Evolutionary conservation across 1,140 invertebrate genomes (phyloP).

Genomic region (Drosophila willistoni): DNA sequence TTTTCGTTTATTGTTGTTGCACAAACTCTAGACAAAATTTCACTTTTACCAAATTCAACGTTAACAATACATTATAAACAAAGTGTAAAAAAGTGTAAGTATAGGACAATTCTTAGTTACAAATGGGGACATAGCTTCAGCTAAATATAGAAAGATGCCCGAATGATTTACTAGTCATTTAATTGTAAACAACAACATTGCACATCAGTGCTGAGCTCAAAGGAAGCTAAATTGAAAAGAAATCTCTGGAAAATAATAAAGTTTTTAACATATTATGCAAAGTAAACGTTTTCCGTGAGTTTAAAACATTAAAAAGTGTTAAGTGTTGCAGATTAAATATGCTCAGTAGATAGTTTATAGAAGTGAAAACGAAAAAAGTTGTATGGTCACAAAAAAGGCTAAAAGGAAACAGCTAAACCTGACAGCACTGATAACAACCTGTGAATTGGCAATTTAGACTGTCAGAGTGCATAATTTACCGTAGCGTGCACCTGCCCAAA

Average conservation of each 20-base stretch:
- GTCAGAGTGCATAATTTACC: background rate
- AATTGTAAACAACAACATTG: constrained; percentile 7
- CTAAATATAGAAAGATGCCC: background rate
- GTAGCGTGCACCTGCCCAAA: background rate
- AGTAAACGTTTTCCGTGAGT: too few species aligned
- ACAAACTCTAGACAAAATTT: constrained; percentile 42
- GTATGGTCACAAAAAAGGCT: background rate
- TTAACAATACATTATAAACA: constrained; percentile 21
- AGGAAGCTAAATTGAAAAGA: background rate
- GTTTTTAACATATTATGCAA: background rate
- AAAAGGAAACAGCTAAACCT: background rate
- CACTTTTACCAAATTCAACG: constrained; percentile 43
- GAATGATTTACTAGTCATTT: background rate
- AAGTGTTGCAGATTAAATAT: too few species aligned
- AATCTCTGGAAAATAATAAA: background rate
- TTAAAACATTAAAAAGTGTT: too few species aligned
- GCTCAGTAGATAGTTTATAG: too few species aligned
- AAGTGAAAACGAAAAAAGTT: too few species aligned
- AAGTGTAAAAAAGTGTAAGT: constrained; percentile 30
- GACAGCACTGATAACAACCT: constrained; percentile 5
- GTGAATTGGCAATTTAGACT: constrained; percentile 2
- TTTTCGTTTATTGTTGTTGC: constrained; percentile 8
- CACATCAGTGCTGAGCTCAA: background rate
- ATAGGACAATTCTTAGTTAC: constrained; percentile 1
- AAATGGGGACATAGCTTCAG: background rate